phyloP scores from a whole-genome alignment of 2,797 vertebrate species.

The Crocodylus rhombifer region DNA sequence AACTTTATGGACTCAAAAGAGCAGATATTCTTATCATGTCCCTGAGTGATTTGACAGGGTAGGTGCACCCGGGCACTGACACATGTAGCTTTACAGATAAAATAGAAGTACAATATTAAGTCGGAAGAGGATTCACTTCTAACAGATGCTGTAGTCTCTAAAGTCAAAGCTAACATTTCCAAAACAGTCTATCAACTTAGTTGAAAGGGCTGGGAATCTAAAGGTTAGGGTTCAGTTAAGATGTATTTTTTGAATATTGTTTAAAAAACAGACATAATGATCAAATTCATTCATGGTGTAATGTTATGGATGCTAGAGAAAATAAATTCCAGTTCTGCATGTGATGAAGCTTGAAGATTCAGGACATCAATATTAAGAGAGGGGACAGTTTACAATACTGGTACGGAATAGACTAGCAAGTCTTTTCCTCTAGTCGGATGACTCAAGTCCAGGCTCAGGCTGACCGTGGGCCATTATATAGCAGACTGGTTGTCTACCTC shows the following conservation, averaged over 20 bases:
- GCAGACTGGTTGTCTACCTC: background rate
- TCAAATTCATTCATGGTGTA: constrained; percentile 10
- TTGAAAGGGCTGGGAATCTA: constrained; percentile 15
- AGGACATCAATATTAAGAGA: constrained; percentile 43
- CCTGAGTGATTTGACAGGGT: constrained; percentile 32
- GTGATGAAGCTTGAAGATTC: background rate
- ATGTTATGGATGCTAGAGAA: background rate
- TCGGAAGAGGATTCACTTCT: constrained; percentile 40
- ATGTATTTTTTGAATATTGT: background rate
- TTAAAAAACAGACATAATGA: background rate
- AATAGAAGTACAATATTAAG: constrained; percentile 21
- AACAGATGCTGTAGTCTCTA: constrained; percentile 7
- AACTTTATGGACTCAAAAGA: constrained; percentile 34
- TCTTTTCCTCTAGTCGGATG: background rate
- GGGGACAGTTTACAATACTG: background rate
- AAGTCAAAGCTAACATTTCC: constrained; percentile 52
- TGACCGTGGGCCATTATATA: background rate
- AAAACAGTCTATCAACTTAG: constrained; percentile 21
- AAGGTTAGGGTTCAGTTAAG: constrained; percentile 40
- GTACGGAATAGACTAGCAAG: constrained; percentile 48
- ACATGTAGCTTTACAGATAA: constrained; percentile 43
- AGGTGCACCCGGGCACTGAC: background rate
- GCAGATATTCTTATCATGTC: constrained; percentile 31
- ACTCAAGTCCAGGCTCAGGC: background rate
- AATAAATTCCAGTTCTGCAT: constrained; percentile 1